Percentiles rank a stretch among this genome's conserved stretches.
Evolutionary conservation across 1,140 invertebrate genomes (phyloP).

Genomic region (Heliconius hewitsoni): DNA sequence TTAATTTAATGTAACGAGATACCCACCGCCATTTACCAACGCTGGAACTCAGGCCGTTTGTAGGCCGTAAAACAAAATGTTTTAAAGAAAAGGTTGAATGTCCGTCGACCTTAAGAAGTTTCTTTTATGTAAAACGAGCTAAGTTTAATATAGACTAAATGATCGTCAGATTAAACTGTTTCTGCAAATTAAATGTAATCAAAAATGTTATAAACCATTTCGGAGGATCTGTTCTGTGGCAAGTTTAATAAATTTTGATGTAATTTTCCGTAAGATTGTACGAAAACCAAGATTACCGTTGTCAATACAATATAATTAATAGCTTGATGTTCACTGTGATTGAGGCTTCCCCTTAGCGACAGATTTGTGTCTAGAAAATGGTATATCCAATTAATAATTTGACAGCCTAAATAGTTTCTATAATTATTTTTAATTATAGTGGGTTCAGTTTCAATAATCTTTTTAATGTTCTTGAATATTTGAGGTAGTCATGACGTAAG

Average conservation of each 20-base stretch:
- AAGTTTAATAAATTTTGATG: not conserved
- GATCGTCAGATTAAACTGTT: constrained; percentile 23
- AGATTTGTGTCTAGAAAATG: constrained; percentile 4
- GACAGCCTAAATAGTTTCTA: not conserved
- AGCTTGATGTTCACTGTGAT: not conserved
- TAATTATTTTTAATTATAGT: not conserved
- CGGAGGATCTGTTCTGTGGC: not conserved
- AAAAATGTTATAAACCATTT: constrained; percentile 15
- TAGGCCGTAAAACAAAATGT: constrained; percentile 33
- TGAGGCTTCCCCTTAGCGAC: constrained; percentile 6
- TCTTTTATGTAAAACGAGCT: constrained; percentile 36
- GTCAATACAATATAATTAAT: constrained; percentile 23
- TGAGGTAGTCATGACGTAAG: too few species aligned
- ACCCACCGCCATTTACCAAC: constrained; percentile 32
- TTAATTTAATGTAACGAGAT: constrained; percentile 44
- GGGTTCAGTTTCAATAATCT: not conserved
- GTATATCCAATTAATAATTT: not conserved
- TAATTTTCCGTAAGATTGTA: not conserved
- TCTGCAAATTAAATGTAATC: constrained; percentile 23
- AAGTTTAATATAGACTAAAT: constrained; percentile 28
- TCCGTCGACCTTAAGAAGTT: constrained; percentile 31
- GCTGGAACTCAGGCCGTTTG: constrained; percentile 27
- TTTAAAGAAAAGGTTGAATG: constrained; percentile 36
- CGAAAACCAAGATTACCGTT: not conserved
- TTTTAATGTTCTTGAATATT: too few species aligned